These are phyloP conservation scores for Aspidapion aeneum DNA, from an alignment of 2,888 invertebrate genomes.

Conservation along the genomic window DNA sequence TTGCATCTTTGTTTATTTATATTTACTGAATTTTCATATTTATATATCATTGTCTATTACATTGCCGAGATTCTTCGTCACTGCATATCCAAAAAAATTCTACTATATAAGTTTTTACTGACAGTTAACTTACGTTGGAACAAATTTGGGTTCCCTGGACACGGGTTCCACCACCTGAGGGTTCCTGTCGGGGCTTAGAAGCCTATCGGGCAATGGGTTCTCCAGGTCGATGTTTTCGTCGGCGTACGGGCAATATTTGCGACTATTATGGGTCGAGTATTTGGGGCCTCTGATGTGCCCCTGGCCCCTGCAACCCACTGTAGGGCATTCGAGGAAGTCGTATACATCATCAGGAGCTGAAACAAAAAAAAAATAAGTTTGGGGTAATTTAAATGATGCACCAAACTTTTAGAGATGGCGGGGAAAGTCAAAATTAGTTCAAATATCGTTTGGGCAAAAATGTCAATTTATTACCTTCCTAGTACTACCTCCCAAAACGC, in stretches of 20 bases:
- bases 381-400: too few species aligned
- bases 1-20: too few species aligned
- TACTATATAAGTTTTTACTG: too few species aligned
- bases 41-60: too few species aligned
- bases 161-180: constrained; percentile 45
- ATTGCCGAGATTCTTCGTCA: too few species aligned
- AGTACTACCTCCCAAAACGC: too few species aligned
- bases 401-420: too few species aligned
- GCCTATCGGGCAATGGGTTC: constrained; percentile 50
- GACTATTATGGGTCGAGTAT: constrained; percentile 66
- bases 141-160: constrained; percentile 45
- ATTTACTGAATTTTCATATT: too few species aligned
- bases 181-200: constrained; percentile 48
- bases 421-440: constrained; percentile 14
- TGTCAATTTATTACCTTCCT: too few species aligned
- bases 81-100: too few species aligned
- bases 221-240: constrained; percentile 54
- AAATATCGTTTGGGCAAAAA: neutral
- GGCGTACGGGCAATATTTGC: constrained; percentile 75
- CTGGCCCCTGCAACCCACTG: constrained; percentile 82
- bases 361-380: constrained; percentile 26
- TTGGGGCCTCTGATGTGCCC: constrained; percentile 83
- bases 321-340: constrained; percentile 68
- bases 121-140: too few species aligned
- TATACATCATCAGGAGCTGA: constrained; percentile 62